A percentile compares a stretch with the other conserved stretches of the same genome.
Evolutionary conservation across 2,888 invertebrate genomes (phyloP).

Genomic region (Eurois occulta): DNA sequence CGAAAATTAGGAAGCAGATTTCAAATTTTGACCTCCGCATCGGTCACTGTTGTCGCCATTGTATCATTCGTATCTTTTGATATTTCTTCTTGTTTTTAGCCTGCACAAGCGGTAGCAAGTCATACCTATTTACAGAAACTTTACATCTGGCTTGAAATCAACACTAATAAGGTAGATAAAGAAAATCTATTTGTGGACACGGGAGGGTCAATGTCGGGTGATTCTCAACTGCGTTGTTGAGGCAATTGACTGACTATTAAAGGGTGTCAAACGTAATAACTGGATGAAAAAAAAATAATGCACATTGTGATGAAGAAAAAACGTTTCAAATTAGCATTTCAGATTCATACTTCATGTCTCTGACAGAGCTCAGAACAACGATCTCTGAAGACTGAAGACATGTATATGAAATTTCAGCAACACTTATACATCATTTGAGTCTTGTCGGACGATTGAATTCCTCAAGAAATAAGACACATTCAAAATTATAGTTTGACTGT

Average conservation of each 20-base stretch:
- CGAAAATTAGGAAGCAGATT: neutral
- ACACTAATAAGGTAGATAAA: constrained; percentile 58
- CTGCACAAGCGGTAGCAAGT: neutral
- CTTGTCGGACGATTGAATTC: neutral
- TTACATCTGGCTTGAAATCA: constrained; percentile 36
- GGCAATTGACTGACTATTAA: constrained; percentile 63
- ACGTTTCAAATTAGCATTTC: neutral
- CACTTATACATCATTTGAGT: neutral
- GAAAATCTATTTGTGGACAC: constrained; percentile 71
- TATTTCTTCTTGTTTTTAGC: neutral
- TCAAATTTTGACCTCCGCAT: neutral
- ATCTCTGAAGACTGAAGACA: neutral
- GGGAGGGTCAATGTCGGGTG: constrained; percentile 71
- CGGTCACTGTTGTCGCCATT: neutral
- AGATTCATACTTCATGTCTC: neutral
- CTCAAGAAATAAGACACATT: neutral
- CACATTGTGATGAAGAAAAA: neutral
- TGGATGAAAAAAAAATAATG: neutral
- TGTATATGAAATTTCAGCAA: neutral
- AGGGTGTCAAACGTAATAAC: constrained; percentile 42
- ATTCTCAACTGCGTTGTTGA: constrained; percentile 62
- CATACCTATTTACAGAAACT: neutral
- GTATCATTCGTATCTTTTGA: neutral
- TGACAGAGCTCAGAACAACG: neutral
- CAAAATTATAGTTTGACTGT: neutral